Conservation (phyloP, 1,140 invertebrate genomes). For the Hermetia illucens region DNA sequence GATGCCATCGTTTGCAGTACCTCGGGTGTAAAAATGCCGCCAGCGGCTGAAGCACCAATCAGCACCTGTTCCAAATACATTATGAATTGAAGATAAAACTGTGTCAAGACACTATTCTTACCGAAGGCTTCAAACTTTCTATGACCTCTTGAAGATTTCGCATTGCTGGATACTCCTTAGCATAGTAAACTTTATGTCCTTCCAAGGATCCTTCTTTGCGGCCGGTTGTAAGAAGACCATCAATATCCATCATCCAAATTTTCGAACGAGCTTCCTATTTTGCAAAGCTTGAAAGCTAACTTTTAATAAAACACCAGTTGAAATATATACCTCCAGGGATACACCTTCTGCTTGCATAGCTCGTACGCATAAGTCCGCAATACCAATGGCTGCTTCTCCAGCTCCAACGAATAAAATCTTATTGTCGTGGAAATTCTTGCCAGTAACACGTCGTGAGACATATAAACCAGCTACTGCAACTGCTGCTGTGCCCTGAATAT, state of each 20-base stretch:
- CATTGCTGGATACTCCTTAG: conserved; percentile 65
- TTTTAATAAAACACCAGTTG: background rate
- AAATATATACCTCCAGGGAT: conserved; percentile 14
- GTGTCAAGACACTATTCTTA: conserved; percentile 9
- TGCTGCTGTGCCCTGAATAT: conserved; percentile 91
- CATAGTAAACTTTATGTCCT: conserved; percentile 66
- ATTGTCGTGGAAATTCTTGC: conserved; percentile 63
- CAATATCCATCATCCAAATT: conserved; percentile 83
- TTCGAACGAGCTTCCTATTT: conserved; percentile 60
- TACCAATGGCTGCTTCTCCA: conserved; percentile 82
- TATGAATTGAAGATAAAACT: conserved; percentile 14
- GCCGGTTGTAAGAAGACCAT: conserved; percentile 61
- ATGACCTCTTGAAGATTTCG: conserved; percentile 66
- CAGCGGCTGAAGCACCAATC: conserved; percentile 69
- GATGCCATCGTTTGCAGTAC: conserved; percentile 74
- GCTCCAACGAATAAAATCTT: conserved; percentile 84
- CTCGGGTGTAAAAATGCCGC: conserved; percentile 75
- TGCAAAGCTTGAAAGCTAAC: background rate
- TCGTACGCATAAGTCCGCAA: conserved; percentile 69
- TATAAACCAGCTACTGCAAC: conserved; percentile 84
- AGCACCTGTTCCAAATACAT: conserved; percentile 13
- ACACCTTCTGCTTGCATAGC: conserved; percentile 77
- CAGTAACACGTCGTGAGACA: conserved; percentile 66
- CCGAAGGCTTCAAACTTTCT: conserved; percentile 60
- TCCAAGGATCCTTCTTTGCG: conserved; percentile 56